These are phyloP conservation scores for Polyommatus icarus DNA, from an alignment of 2,888 invertebrate genomes.

Conservation along the genomic window DNA sequence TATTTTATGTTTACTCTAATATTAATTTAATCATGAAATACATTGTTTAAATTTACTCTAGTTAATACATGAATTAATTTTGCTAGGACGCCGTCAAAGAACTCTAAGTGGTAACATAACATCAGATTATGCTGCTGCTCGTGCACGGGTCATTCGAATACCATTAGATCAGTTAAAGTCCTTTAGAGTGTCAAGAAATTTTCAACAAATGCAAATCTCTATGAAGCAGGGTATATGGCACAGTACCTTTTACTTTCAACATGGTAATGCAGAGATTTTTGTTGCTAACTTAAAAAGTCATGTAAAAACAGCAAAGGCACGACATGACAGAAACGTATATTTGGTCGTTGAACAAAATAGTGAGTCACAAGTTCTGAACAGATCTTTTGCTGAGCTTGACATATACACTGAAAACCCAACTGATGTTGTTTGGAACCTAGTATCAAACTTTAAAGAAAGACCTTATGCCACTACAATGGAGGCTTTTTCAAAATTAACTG, in stretches of 20 bases:
- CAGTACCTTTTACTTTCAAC: constrained; percentile 92
- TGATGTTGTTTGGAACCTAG: constrained; percentile 83
- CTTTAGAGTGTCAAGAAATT: constrained; percentile 65
- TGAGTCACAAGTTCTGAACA: constrained; percentile 85
- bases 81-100: constrained; percentile 80
- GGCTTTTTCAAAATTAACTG: constrained; percentile 92
- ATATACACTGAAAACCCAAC: constrained; percentile 86
- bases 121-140: constrained; percentile 67
- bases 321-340: constrained; percentile 82
- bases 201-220: constrained; percentile 71
- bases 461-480: constrained; percentile 92
- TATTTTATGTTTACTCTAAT: not conserved
- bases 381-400: constrained; percentile 93
- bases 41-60: not conserved
- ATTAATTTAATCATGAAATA: not conserved
- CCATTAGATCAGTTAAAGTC: constrained; percentile 66
- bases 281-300: constrained; percentile 82
- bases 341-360: constrained; percentile 84
- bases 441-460: constrained; percentile 76
- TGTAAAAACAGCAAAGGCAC: constrained; percentile 83
- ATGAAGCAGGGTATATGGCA: constrained; percentile 81
- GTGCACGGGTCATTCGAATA: constrained; percentile 68
- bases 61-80: not conserved
- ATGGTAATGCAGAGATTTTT: constrained; percentile 91
- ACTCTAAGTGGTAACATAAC: constrained; percentile 80